These are phyloP conservation scores for Thermophis baileyi DNA, from an alignment of 2,113 vertebrate species.

Conservation along the genomic window DNA sequence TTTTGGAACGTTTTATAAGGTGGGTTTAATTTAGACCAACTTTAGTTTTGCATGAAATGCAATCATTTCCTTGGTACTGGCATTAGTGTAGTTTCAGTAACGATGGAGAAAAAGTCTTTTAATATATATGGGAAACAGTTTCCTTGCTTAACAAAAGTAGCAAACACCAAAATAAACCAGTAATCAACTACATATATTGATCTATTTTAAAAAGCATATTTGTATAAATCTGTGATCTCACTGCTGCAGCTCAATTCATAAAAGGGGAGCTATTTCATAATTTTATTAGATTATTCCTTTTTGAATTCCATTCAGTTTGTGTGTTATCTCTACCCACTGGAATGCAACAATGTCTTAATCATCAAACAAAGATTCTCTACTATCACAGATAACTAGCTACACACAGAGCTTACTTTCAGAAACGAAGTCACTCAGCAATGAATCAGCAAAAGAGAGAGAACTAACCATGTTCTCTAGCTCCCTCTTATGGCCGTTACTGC, in stretches of 20 bases:
- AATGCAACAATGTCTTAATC: conserved; percentile 1
- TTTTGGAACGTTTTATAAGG: neutral
- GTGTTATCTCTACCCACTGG: neutral
- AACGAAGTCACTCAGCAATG: no score
- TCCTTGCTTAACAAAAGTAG: neutral
- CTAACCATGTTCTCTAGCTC: no score
- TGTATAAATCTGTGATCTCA: conserved; percentile 20
- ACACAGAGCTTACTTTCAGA: no score
- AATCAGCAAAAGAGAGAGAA: no score
- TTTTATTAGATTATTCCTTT: conserved; percentile 10
- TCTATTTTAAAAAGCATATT: neutral
- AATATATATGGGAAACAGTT: neutral
- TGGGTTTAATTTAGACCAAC: conserved; percentile 5
- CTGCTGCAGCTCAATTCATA: neutral
- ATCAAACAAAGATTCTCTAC: no score
- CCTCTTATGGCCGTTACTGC: no score
- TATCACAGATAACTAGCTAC: no score
- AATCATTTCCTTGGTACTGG: neutral
- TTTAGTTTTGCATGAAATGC: neutral
- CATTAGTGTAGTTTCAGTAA: neutral
- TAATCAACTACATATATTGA: neutral
- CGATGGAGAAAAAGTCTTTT: neutral
- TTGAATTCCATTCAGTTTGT: conserved; percentile 16
- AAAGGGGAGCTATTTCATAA: conserved; percentile 22
- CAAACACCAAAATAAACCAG: neutral